Evolutionary conservation across 1,140 invertebrate species (phyloP), one percentile per base, ranked within the genome.

Genomic region (Drosophila nigrodunni): DNA sequence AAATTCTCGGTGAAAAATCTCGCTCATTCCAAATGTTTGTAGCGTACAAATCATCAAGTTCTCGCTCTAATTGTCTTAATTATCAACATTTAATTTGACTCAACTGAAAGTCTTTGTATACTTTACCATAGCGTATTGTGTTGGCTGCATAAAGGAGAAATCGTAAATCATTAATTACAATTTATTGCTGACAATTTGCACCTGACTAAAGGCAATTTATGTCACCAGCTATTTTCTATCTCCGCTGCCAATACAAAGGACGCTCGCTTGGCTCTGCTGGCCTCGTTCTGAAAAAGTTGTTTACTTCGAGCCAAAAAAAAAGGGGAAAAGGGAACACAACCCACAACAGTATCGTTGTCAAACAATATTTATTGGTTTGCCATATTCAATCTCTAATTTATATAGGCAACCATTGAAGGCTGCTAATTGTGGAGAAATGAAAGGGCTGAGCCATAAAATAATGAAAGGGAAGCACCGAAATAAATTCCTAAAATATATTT

Each of bases 161-260:
- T 21, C 67, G 83, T 78, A 89, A 88, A 88, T 88, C 83, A 85
- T 88, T 83, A 89, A 88, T 80, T 74, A 88, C 80, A 89, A 89
- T 89, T 88, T 89, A 89, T 89, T 80, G 85, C 77, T 80, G 74
- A 72, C 85, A 88, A 89, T 88, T 88, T 89, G 80, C 85, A 88
- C 82, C 82, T 87, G 75, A 74, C 77, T 74, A 60, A 73, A 50
- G 73, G 76, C 83, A 88, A 87, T 87, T 88, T 80, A 88, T 87
- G 83, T 80, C 83, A 62, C 47, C 61, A 67, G 68, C 62, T 54
- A 75, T 71, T 73, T 64, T 69, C 70, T 69, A 68, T 79, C 74
- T 66, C 59, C 62, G 79, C 54, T 66, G 66, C 37, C 76, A 69
- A 61, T 44, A 37, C 49, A 61, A 78, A 66, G 62, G 21, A 66